Base-by-base conservation (phyloP, 2,888 invertebrate species). In the Drosophila fulvimacula region DNA sequence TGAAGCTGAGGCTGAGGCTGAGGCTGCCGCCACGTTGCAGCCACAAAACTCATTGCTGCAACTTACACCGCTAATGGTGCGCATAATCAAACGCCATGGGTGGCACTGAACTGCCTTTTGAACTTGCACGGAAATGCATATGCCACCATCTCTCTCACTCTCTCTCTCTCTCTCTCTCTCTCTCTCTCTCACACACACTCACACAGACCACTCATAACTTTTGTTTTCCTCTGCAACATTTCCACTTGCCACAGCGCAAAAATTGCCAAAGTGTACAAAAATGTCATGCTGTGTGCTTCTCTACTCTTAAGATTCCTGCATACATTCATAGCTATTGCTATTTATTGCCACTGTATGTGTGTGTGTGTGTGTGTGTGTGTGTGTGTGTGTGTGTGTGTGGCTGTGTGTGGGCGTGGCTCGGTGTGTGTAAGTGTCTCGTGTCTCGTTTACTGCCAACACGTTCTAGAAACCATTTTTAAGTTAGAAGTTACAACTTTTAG, bases 51-150 rank as follows among this genome's bases (percentile, higher is more conserved):
- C 86, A 88, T 89, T 89, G 88, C 88, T 79, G 81, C 86, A 89
- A 89, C 86, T 87, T 88, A 84, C 86, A 83, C 88, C 83, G 83
- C 86, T 89, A 89, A 90, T 90, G 89, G 88, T 75, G 86, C 86
- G 78, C 90, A 90, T 91, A 90, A 89, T 91, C 89, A 90, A 90
- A 89, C 88, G 82, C 79, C 76, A 76, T 83, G 89, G 87, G 80
- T 84, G 89, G 87, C 81, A 61, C 64, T 68, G 69, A 63, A 63
- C 78, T 87, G 87, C 66, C 63, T 67, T 67, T 76, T 71, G 68
- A 73, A 70, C 72, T 72, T 72, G 32, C 53, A 58, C 56, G 42
- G 32, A 55, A 41, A 69, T 39, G 38, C 36, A 61, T 21, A 52
- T 56, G 62, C 17, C 44, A 17, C 46, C 46, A 48, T 30, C 48